phyloP scores from a whole-genome alignment of 1,140 invertebrate genomes.

The Megalonaias nervosa region DNA sequence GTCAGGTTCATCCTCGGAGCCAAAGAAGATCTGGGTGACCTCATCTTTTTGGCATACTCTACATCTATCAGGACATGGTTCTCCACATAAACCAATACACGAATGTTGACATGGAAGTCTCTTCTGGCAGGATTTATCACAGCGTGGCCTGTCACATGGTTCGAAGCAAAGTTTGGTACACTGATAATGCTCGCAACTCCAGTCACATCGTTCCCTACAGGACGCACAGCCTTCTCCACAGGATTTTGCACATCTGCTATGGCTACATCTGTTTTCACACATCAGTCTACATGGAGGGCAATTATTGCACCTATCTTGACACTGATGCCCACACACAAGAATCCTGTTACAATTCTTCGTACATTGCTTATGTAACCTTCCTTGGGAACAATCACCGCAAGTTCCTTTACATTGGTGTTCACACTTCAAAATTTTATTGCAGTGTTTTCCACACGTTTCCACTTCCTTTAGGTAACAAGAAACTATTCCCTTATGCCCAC shows the following conservation, averaged over 20 bases:
- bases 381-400: slow-evolving; percentile 73
- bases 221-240: slow-evolving; percentile 77
- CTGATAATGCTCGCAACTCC: slow-evolving; percentile 73
- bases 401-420: slow-evolving; percentile 53
- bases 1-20: slow-evolving; percentile 64
- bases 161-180: slow-evolving; percentile 77
- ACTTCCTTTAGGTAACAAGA: slow-evolving; percentile 45
- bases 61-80: slow-evolving; percentile 73
- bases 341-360: slow-evolving; percentile 53
- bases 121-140: slow-evolving; percentile 21
- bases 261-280: slow-evolving; percentile 76
- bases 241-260: slow-evolving; percentile 72
- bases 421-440: slow-evolving; percentile 42
- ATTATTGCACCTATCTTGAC: slow-evolving; percentile 47
- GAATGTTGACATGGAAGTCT: slow-evolving; percentile 75
- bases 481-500: slow-evolving; percentile 60
- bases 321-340: slow-evolving; percentile 69
- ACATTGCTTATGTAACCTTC: slow-evolving; percentile 75
- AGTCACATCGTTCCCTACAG: slow-evolving; percentile 74
- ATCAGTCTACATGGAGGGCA: slow-evolving; percentile 77
- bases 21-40: slow-evolving; percentile 75
- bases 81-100: slow-evolving; percentile 77
- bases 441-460: slow-evolving; percentile 31
- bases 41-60: slow-evolving; percentile 61
- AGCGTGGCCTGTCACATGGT: slow-evolving; percentile 71